Evolutionary conservation across 1,140 invertebrate genomes (phyloP), one percentile per base, ranked within the genome.

Genomic region (Papilio aristodemus): DNA sequence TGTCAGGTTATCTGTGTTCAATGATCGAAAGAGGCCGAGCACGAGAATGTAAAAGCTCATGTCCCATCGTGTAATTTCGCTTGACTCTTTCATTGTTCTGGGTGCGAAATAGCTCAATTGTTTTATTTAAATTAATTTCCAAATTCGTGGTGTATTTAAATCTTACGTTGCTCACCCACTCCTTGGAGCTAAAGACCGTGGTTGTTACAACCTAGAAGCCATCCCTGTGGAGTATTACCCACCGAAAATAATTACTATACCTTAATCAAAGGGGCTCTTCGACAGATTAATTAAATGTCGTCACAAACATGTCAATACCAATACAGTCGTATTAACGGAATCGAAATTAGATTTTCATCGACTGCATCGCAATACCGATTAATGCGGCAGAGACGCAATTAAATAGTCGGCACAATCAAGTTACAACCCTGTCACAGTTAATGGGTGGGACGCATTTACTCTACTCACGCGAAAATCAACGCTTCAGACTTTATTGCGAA

Each of bases 331-430:
- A 43, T 64, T 64, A 64, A 64, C 43, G 37, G 39, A 62, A 62
- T 62, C 32, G 32, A 37, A 64, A 64, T 64, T 64, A 43, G 60
- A 41, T 64, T 64, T 64, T 27, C 60, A 43, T 41, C 39, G 37
- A 27, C 60, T 64, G 60, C 60, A 64, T 64, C 37, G 60, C 60
- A 43, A 64, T 43, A 43, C 17, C 11, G 19, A 11, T 64, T 64
- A 64, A 41, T 64, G 39, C 38, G 60, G 27, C 39, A 41, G 38
- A 27, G 11, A 25, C 37, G 14, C 17, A 64, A 41, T 64, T 41
- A 43, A 43, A 43, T 27, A 43, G 19, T 43, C 60, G 25, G 19
- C 60, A 27, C 19, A 25, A 41, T 11, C 19, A 17, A 64, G 37
- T 41, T 64, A 43, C 37, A 27, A 64, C 39, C 38, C 39, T 43